Percentiles rank a stretch among this genome's conserved stretches.
These are phyloP conservation scores for Epiblema foenella DNA, from an alignment of 2,888 invertebrate species.

Conservation along the genomic window DNA sequence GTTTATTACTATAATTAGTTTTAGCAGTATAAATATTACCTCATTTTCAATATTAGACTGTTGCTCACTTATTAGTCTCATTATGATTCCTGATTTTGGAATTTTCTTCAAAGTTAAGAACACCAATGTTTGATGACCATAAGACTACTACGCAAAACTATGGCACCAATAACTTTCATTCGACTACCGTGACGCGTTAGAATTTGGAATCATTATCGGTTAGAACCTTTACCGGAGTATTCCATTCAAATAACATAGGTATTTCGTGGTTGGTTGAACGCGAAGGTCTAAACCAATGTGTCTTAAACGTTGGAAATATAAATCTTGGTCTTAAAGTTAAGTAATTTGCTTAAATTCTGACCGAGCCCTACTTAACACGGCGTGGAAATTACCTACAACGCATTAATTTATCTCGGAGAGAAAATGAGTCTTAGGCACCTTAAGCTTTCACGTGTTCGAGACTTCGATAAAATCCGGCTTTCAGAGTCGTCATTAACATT, in stretches of 20 bases:
- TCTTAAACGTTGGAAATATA: conserved; percentile 14
- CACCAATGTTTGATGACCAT: neutral
- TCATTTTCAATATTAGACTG: too few relatives aligned
- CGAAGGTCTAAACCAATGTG: conserved; percentile 1
- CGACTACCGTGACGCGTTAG: neutral
- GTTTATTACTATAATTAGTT: too few relatives aligned
- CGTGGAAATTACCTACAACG: conserved; percentile 16
- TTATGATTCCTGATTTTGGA: too few relatives aligned
- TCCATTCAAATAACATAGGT: neutral
- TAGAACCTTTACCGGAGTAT: neutral
- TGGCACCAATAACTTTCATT: neutral
- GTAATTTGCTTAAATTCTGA: conserved; percentile 26
- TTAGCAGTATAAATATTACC: too few relatives aligned
- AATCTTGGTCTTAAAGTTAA: conserved; percentile 23
- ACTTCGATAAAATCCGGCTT: conserved; percentile 17
- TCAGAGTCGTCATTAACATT: conserved; percentile 9
- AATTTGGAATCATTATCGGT: too few relatives aligned
- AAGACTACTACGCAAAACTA: neutral
- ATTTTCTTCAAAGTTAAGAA: neutral
- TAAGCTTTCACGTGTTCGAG: conserved; percentile 10
- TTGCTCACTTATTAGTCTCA: too few relatives aligned
- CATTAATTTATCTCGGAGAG: conserved; percentile 24
- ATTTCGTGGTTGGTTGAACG: neutral
- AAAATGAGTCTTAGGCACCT: conserved; percentile 14
- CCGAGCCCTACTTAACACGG: conserved; percentile 16